Evolutionary conservation across 1,140 invertebrate genomes (phyloP), one percentile per base, ranked within the genome.

Genomic region (Lordiphosa clarofinis): DNA sequence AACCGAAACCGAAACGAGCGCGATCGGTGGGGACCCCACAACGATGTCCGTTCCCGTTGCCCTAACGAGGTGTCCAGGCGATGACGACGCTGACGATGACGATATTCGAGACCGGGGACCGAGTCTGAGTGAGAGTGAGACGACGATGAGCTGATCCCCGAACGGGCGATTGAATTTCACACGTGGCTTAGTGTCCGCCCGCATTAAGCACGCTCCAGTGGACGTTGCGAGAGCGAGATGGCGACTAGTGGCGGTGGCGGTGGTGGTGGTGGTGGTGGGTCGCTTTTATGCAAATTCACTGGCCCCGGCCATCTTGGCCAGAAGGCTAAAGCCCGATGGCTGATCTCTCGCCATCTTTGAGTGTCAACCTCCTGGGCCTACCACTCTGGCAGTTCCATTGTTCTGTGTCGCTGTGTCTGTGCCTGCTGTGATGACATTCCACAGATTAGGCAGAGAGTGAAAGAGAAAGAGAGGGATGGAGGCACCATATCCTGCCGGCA

Each of bases 131-230:
- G 65, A 75, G 52, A 57, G 53, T 13, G 48, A 56, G 56, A 64
- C 19, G 52, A 33, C 31, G 24, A 46, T 46, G 28, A 55, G 59
- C 44, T 21, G 46, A 44, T 37, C 24, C 48, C 24, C n/a, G 2
- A 13, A 9, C 9, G 39, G 55, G 53, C 57, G 84, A 87, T 87
- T 87, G 68, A 84, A 79, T 87, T 87, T 87, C 84, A 87, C 76
- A 87, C 84, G 76, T 87, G 84, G 84, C 73, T 79, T 74, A 79
- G 75, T 86, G 84, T 87, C 66, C 84, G 73, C 84, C 84, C 78
- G 78, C 76, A 87, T 87, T 87, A 87, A 74, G 71, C 70, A 65
- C 84, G 67, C 70, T 78, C 65, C 76, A 74, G 19, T 56, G 66
- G 9, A 12, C 7, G 28, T 8, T 24, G 48, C 28, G 7, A 37